phyloP scores from a whole-genome alignment of 1,140 invertebrate genomes.

The Microplitis demolitor region DNA sequence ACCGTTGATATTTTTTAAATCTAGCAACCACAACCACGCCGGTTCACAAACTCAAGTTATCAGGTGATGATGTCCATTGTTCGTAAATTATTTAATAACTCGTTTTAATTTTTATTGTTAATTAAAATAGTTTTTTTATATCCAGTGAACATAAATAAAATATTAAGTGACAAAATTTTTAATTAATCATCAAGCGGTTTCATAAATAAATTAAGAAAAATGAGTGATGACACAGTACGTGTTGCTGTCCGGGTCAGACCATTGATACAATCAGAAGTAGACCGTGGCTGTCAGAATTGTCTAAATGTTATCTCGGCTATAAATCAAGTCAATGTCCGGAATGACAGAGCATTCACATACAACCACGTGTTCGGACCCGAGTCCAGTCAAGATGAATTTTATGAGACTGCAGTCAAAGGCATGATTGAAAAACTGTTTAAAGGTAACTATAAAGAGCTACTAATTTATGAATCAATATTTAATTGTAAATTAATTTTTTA shows the following conservation, averaged over 20 bases:
- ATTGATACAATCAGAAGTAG: constrained; percentile 72
- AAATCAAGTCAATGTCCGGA: constrained; percentile 75
- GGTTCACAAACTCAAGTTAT: too few species aligned
- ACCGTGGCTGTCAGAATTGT: constrained; percentile 71
- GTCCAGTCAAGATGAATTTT: constrained; percentile 76
- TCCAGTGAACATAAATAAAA: too few species aligned
- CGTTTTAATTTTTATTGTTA: too few species aligned
- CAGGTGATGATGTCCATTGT: too few species aligned
- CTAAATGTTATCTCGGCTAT: constrained; percentile 66
- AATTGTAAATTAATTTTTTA: not conserved
- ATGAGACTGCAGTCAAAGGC: constrained; percentile 74
- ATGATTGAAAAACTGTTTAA: constrained; percentile 82
- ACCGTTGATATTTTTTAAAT: too few species aligned
- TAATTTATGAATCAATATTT: not conserved
- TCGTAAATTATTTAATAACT: too few species aligned
- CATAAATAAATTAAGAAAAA: constrained; percentile 1
- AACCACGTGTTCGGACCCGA: constrained; percentile 82
- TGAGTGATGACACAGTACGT: constrained; percentile 63
- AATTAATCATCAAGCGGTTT: too few species aligned
- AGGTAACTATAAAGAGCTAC: constrained; percentile 59
- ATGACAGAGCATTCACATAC: constrained; percentile 83
- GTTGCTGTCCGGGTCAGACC: constrained; percentile 84
- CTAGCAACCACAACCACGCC: too few species aligned
- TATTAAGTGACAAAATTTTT: too few species aligned
- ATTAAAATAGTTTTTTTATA: too few species aligned